Conservation (phyloP, 1,140 invertebrate genomes). For the Diabrotica undecimpunctata region DNA sequence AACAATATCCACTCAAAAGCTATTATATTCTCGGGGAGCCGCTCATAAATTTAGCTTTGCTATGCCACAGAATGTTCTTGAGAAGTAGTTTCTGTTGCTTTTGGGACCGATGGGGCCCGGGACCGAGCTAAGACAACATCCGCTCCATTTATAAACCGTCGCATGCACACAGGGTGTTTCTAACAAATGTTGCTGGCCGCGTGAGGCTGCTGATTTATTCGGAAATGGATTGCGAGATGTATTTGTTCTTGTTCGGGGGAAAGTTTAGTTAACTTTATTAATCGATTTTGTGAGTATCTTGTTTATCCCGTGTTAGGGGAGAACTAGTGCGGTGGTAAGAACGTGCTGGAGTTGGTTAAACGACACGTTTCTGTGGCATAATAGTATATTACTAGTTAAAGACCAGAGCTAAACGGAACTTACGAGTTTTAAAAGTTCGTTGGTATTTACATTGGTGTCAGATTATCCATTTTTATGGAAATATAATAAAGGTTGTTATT, state of each 20-base stretch:
- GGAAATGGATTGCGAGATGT: not conserved
- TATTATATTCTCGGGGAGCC: slow-evolving; percentile 6
- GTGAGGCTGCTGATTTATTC: not conserved
- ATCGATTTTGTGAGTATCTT: not conserved
- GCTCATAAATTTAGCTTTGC: slow-evolving; percentile 11
- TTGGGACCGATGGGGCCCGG: not conserved
- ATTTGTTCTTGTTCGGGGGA: not conserved
- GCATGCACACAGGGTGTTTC: not conserved
- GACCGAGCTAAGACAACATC: slow-evolving; percentile 11
- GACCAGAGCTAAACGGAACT: too few species aligned
- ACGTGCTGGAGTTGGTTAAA: too few species aligned
- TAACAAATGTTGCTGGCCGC: slow-evolving; percentile 7
- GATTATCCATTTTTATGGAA: too few species aligned
- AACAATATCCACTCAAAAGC: slow-evolving; percentile 13
- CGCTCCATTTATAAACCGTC: slow-evolving; percentile 6
- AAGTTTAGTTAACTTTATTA: not conserved
- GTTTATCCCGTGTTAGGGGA: too few species aligned
- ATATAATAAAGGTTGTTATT: too few species aligned
- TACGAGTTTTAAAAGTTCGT: too few species aligned
- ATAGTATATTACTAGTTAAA: too few species aligned
- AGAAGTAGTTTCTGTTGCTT: not conserved
- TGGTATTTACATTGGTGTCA: too few species aligned
- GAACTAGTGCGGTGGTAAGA: too few species aligned
- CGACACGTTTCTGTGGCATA: too few species aligned
- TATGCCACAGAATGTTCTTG: slow-evolving; percentile 11